Conservation (phyloP, 2,113 vertebrate species). For the Psittacara wagleri region DNA sequence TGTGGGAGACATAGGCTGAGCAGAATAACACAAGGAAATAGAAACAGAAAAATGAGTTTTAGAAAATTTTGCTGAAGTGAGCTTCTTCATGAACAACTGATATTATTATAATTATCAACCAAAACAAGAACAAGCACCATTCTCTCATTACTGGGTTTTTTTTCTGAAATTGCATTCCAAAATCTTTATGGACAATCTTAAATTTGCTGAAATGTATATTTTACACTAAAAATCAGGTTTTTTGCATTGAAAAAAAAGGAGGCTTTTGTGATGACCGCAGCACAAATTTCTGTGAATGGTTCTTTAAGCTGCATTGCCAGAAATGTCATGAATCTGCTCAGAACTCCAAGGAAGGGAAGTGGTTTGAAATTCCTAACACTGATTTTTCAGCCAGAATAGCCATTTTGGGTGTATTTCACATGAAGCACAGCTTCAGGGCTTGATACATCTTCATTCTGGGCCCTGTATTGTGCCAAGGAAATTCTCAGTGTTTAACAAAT, state of each 20-base stretch:
- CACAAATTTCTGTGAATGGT: slow-evolving; percentile 34
- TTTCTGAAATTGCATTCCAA: not conserved
- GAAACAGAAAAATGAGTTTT: not conserved
- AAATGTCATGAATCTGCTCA: slow-evolving; percentile 32
- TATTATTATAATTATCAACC: not conserved
- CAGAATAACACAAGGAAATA: not conserved
- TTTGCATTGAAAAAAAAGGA: not conserved
- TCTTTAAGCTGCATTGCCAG: slow-evolving; percentile 28
- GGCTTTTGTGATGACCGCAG: slow-evolving; percentile 44
- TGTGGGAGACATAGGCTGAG: not conserved
- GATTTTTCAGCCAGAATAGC: slow-evolving; percentile 43
- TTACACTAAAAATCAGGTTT: not conserved
- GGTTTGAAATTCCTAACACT: slow-evolving; percentile 43
- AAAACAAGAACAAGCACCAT: not conserved
- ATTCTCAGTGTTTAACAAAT: slow-evolving; percentile 45
- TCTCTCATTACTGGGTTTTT: not conserved
- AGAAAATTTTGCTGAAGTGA: not conserved
- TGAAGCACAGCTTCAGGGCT: slow-evolving; percentile 19
- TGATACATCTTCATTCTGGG: slow-evolving; percentile 23
- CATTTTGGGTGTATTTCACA: slow-evolving; percentile 46
- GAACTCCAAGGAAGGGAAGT: slow-evolving; percentile 52
- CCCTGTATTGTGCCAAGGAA: slow-evolving; percentile 17
- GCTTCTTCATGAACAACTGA: not conserved
- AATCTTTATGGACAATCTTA: not conserved
- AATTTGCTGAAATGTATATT: not conserved